phyloP scores from a whole-genome alignment of 2,797 vertebrate species.

The Pampus argenteus region DNA sequence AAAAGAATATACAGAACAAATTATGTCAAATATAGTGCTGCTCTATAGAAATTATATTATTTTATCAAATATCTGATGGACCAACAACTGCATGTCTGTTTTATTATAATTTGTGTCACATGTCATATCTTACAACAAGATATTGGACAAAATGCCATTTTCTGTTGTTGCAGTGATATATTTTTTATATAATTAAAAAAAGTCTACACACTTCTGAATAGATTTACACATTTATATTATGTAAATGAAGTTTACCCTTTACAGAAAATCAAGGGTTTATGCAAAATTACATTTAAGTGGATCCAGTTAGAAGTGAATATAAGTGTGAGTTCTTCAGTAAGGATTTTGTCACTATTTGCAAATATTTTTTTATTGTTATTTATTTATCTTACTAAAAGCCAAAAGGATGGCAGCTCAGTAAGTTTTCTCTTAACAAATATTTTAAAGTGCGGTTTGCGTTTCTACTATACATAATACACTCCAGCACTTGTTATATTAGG shows the following conservation, averaged over 20 bases:
- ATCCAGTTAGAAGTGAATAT: neutral
- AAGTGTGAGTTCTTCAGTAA: neutral
- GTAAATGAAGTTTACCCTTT: neutral
- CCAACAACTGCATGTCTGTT: neutral
- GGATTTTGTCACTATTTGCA: neutral
- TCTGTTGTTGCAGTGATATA: neutral
- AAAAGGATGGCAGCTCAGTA: neutral
- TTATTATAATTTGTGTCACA: neutral
- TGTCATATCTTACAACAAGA: neutral
- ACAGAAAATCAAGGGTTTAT: neutral
- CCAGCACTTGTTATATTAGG: neutral
- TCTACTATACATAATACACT: neutral
- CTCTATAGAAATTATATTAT: neutral
- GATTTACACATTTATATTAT: neutral
- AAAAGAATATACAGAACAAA: neutral
- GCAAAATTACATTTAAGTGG: neutral
- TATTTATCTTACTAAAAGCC: too few relatives aligned
- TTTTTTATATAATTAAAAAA: neutral
- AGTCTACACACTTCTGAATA: neutral
- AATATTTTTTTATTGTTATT: neutral
- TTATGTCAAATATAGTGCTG: neutral
- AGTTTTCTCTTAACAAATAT: neutral
- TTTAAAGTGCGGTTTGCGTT: constrained; percentile 11
- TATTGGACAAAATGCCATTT: neutral
- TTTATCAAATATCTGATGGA: neutral